These are phyloP conservation scores for Diadophis punctatus DNA, from an alignment of 2,113 vertebrate species.

Conservation along the genomic window DNA sequence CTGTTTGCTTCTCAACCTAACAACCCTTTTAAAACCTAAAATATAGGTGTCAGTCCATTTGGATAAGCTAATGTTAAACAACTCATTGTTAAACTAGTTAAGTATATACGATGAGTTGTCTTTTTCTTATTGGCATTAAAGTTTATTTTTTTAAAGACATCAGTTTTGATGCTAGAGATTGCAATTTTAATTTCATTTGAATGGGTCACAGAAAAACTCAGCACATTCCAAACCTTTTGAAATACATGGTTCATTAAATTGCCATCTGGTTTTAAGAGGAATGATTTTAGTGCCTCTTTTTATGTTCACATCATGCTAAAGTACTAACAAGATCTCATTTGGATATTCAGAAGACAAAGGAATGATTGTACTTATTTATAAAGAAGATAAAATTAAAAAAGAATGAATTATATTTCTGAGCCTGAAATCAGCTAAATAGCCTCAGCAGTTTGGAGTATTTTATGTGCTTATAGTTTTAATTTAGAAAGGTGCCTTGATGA, in stretches of 20 bases:
- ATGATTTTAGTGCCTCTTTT: conserved; percentile 19
- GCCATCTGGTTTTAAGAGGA: conserved; percentile 49
- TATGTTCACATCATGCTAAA: neutral
- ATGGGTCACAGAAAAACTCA: conserved; percentile 42
- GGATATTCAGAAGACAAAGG: conserved; percentile 13
- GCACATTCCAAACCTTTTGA: conserved; percentile 29
- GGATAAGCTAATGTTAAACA: conserved; percentile 18
- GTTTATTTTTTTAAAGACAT: conserved; percentile 37
- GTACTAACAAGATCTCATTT: conserved; percentile 18
- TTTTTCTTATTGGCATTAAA: neutral
- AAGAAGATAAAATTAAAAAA: neutral
- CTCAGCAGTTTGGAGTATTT: conserved; percentile 71
- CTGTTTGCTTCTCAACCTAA: conserved; percentile 67
- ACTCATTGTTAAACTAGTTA: conserved; percentile 7
- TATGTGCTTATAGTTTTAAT: conserved; percentile 68
- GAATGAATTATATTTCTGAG: neutral
- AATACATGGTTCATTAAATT: conserved; percentile 40
- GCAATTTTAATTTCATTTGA: conserved; percentile 33
- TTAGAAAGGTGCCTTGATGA: conserved; percentile 75
- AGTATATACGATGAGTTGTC: neutral
- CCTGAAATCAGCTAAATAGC: conserved; percentile 50
- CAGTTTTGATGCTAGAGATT: conserved; percentile 40
- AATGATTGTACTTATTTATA: conserved; percentile 14
- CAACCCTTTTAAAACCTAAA: conserved; percentile 47
- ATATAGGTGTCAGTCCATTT: conserved; percentile 38